phyloP scores from a whole-genome alignment of 2,888 invertebrate genomes.

The Fissipunctia ypsillon region DNA sequence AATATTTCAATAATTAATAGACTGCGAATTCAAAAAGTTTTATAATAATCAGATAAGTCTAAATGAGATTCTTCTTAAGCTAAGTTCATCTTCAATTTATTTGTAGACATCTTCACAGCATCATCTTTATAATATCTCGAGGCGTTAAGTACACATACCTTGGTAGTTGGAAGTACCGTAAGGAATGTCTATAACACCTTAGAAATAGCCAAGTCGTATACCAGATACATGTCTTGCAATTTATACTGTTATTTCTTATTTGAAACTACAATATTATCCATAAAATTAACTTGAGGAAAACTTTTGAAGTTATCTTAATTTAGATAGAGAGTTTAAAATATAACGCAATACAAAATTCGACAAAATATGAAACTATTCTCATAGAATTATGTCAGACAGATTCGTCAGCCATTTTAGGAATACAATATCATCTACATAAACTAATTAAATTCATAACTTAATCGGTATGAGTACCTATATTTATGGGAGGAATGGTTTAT shows the following conservation, averaged over 20 bases:
- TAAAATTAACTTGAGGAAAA: background rate
- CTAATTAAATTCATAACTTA: background rate
- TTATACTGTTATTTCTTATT: slow-evolving; percentile 36
- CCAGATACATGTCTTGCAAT: slow-evolving; percentile 31
- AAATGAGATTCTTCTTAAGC: slow-evolving; percentile 16
- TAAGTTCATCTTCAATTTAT: slow-evolving; percentile 35
- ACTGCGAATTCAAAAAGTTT: background rate
- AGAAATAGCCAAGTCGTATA: slow-evolving; percentile 33
- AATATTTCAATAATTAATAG: background rate
- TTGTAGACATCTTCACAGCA: slow-evolving; percentile 16
- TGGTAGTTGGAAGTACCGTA: slow-evolving; percentile 37
- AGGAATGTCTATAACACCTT: slow-evolving; percentile 38
- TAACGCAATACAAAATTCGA: background rate
- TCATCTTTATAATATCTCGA: slow-evolving; percentile 37
- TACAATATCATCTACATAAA: background rate
- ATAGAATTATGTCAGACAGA: background rate
- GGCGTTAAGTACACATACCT: slow-evolving; percentile 29
- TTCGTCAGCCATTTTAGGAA: background rate
- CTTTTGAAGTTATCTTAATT: slow-evolving; percentile 2
- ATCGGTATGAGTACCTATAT: background rate
- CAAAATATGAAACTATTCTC: background rate
- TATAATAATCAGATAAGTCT: slow-evolving; percentile 6
- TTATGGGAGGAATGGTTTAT: too few relatives aligned
- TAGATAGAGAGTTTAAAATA: background rate
- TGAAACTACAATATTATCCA: slow-evolving; percentile 15